Evolutionary conservation across 2,888 invertebrate genomes (phyloP).

Genomic region (Rotaria magnacalcarata): DNA sequence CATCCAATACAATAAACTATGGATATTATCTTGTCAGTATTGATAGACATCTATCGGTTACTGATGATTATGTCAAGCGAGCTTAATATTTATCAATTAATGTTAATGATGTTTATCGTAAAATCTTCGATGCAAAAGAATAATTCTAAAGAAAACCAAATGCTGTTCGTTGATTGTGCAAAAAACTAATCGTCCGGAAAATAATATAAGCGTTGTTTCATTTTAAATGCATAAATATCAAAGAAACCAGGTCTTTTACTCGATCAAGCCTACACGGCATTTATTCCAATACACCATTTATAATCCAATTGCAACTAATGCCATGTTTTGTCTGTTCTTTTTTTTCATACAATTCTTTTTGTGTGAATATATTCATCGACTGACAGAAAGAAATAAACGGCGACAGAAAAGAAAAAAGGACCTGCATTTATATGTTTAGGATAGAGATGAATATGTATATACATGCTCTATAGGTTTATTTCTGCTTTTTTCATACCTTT

Average conservation of each 20-base stretch:
- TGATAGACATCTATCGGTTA: neutral
- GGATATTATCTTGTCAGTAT: neutral
- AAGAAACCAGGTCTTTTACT: neutral
- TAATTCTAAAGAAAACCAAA: neutral
- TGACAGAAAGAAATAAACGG: neutral
- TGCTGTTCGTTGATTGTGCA: neutral
- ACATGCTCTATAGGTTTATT: neutral
- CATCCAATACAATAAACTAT: neutral
- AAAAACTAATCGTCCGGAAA: neutral
- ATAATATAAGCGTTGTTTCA: neutral
- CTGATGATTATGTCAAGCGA: too few relatives aligned
- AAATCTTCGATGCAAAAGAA: neutral
- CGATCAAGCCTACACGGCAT: neutral
- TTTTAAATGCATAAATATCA: neutral
- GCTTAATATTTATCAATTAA: neutral
- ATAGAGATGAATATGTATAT: neutral
- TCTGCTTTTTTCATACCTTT: neutral
- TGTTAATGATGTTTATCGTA: neutral
- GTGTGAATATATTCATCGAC: neutral
- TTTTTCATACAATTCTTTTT: neutral
- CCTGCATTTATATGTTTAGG: neutral
- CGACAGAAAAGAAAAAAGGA: neutral
- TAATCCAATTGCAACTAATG: neutral
- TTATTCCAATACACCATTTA: neutral
- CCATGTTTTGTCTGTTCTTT: neutral